Conservation (phyloP, 2,113 vertebrate genomes). For the Mobula birostris region DNA sequence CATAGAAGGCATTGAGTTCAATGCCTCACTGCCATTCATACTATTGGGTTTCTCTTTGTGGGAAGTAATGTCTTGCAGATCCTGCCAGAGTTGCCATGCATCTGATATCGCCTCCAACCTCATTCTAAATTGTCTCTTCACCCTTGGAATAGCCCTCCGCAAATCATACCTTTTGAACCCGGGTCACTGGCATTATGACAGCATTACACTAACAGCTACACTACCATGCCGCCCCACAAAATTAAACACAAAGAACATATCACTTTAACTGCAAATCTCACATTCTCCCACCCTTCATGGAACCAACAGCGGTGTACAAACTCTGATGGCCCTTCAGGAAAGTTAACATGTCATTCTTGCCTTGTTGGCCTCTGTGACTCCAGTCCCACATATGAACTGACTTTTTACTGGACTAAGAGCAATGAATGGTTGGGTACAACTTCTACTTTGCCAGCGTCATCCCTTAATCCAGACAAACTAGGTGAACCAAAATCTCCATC, state of each 20-base stretch:
- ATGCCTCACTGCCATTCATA: too few species aligned
- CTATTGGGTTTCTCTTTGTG: too few species aligned
- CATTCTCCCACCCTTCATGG: neutral
- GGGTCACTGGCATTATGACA: too few species aligned
- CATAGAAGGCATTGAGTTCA: too few species aligned
- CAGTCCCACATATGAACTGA: neutral
- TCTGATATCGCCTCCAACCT: too few species aligned
- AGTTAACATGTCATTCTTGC: neutral
- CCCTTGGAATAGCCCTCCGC: too few species aligned
- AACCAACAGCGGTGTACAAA: neutral
- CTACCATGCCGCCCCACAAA: neutral
- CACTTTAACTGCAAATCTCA: neutral
- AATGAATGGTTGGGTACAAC: neutral
- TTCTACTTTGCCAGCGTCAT: neutral
- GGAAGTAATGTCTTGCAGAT: too few species aligned
- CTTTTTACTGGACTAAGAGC: neutral
- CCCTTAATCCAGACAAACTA: neutral
- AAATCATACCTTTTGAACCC: too few species aligned
- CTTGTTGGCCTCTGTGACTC: neutral
- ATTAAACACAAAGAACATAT: conserved; percentile 15
- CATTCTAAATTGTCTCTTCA: too few species aligned
- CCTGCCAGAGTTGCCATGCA: too few species aligned
- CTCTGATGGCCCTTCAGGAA: neutral
- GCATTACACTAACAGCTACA: too few species aligned
- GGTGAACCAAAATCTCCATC: neutral